Evolutionary conservation across 2,113 vertebrate genomes (phyloP).

Genomic region (Petaurus breviceps): DNA sequence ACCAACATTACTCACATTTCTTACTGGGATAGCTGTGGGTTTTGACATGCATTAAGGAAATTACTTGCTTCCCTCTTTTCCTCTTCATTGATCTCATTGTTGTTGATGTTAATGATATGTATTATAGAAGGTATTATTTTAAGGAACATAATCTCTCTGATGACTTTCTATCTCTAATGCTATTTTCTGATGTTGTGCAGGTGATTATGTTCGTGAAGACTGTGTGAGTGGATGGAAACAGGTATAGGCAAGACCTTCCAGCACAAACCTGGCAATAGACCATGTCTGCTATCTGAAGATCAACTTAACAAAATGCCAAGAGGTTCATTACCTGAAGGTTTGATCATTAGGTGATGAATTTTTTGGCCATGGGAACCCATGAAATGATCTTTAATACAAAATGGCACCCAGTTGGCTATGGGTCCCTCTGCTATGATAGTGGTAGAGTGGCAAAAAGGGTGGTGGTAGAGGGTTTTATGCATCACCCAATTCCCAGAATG

Average conservation of each 20-base stretch:
- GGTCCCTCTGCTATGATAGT: not conserved
- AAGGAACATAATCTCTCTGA: conserved; percentile 34
- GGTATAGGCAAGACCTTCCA: not conserved
- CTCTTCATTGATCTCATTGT: conserved; percentile 68
- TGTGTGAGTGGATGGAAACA: not conserved
- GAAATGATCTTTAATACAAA: not conserved
- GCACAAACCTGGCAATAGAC: not conserved
- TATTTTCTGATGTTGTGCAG: not conserved
- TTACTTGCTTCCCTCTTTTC: conserved; percentile 59
- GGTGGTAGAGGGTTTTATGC: not conserved
- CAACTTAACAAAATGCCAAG: not conserved
- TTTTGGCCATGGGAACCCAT: not conserved
- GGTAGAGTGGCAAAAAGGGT: not conserved
- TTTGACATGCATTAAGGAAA: conserved; percentile 64
- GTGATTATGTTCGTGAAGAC: not conserved
- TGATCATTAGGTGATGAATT: not conserved
- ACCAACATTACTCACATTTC: conserved; percentile 63
- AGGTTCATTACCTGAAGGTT: too few species aligned
- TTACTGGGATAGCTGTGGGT: conserved; percentile 58
- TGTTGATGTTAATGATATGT: conserved; percentile 34
- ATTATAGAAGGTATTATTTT: conserved; percentile 12
- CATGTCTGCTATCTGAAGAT: not conserved
- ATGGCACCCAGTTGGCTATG: not conserved
- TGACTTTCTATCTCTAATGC: not conserved
- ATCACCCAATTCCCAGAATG: not conserved